Percentiles rank a stretch among this genome's conserved stretches.
Evolutionary conservation across 2,888 invertebrate species (phyloP).

Genomic region (Andrena camellia): DNA sequence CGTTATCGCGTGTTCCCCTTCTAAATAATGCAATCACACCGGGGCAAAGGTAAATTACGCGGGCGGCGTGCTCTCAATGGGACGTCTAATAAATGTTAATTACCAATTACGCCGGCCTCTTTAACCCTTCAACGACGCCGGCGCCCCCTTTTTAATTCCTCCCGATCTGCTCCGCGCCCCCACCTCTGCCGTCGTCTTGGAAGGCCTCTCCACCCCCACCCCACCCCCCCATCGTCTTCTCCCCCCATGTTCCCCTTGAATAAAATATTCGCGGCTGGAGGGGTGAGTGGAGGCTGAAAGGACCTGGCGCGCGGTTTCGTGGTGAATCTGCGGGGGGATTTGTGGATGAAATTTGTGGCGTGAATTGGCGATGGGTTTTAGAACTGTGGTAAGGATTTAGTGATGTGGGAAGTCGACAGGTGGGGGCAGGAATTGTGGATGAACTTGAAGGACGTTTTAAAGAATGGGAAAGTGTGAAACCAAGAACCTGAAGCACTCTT

Average conservation of each 20-base stretch:
- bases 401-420: too few relatives aligned
- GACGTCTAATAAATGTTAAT: slow-evolving; percentile 53
- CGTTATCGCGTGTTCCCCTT: slow-evolving; percentile 49
- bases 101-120: slow-evolving; percentile 32
- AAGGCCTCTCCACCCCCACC: not conserved
- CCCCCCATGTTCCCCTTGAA: not conserved
- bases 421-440: too few relatives aligned
- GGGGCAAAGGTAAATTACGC: slow-evolving; percentile 35
- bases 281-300: not conserved
- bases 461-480: too few relatives aligned
- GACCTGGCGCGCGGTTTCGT: not conserved
- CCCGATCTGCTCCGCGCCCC: not conserved
- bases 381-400: too few relatives aligned
- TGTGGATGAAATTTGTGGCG: not conserved
- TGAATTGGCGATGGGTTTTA: not conserved
- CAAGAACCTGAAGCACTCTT: too few relatives aligned
- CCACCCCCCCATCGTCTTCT: not conserved
- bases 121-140: not conserved
- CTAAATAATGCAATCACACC: slow-evolving; percentile 48
- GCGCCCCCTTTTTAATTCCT: slow-evolving; percentile 1
- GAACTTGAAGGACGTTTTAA: too few relatives aligned
- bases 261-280: not conserved
- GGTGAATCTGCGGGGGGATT: not conserved
- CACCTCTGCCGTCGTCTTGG: not conserved
- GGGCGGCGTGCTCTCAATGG: slow-evolving; percentile 27